Evolutionary conservation across 1,140 invertebrate species (phyloP), one percentile per base, ranked within the genome.

Genomic region (Phymastichus coffea): DNA sequence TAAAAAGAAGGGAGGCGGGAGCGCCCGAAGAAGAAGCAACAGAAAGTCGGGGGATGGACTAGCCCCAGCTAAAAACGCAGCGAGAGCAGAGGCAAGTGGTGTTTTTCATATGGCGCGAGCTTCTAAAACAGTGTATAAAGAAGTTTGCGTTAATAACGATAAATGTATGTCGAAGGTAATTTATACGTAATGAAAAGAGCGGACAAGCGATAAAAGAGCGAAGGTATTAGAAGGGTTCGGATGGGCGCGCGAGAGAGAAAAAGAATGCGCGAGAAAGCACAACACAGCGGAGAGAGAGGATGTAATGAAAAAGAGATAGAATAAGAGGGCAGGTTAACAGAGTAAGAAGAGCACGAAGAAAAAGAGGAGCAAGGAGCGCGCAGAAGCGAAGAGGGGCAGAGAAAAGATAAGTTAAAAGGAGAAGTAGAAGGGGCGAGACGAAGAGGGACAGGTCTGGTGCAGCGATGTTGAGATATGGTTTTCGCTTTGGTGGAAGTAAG

Each of bases 261-360:
- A 51, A 57, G 1, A 49, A 49, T 22, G n/a, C n/a, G 20, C 30
- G 40, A 46, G 51, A 15, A 7, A 20, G 33, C 33, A 33, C 26
- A n/a, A 54, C 15, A 47, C 25, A 41, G 19, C 23, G 41, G n/a
- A 20, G 23, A 4, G 17, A 26, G 46, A 19, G 8, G 17, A 41
- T 15, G 15, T 30, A 44, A 41, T 26, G 35, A 59, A 46, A 59
- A 41, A 59, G 30, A 46, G 57, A 37, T 30, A 61, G 43, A 48
- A 52, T 19, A 37, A 52, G 48, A 53, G 48, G 59, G 65, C 59
- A n/a, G n/a, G n/a, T n/a, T n/a, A n/a, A 66, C 67, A 74, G 74
- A 72, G 70, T 71, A 73, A 73, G 60, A 62, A 65, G 66, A 60
- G 44, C 33, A 17, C 15, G 26, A n/a, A n/a, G n/a, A 53, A 26